phyloP scores from a whole-genome alignment of 2,797 vertebrate genomes.

The Masticophis lateralis region DNA sequence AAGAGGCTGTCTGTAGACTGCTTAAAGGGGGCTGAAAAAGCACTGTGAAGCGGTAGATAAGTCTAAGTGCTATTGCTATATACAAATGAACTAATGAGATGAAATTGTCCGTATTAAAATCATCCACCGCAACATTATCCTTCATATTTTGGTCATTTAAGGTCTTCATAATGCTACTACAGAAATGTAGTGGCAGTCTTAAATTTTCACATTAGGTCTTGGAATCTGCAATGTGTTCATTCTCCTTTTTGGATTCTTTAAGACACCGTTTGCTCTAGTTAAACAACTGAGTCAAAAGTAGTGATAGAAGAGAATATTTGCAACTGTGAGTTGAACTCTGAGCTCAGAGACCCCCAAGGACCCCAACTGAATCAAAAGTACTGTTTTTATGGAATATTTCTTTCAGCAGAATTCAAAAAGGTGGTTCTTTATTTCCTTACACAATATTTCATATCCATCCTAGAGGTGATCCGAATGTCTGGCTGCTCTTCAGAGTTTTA shows the following conservation, averaged over 20 bases:
- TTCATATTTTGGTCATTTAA: neutral
- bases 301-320: too few relatives aligned
- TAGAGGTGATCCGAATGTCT: neutral
- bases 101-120: neutral
- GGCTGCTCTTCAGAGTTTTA: neutral
- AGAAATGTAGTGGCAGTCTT: neutral
- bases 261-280: neutral
- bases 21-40: too few relatives aligned
- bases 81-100: neutral
- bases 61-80: neutral
- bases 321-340: too few relatives aligned
- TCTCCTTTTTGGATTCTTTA: neutral
- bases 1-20: too few relatives aligned
- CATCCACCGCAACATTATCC: neutral
- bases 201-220: neutral
- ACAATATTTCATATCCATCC: neutral
- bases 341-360: too few relatives aligned
- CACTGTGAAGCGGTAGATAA: too few relatives aligned
- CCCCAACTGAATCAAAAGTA: too few relatives aligned
- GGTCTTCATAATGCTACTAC: neutral
- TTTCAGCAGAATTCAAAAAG: neutral
- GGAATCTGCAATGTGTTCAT: neutral
- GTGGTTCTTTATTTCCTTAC: neutral
- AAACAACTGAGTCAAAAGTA: neutral
- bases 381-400: neutral